Evolutionary conservation across 2,113 vertebrate species (phyloP).

Genomic region (Mionectes macconnelli): DNA sequence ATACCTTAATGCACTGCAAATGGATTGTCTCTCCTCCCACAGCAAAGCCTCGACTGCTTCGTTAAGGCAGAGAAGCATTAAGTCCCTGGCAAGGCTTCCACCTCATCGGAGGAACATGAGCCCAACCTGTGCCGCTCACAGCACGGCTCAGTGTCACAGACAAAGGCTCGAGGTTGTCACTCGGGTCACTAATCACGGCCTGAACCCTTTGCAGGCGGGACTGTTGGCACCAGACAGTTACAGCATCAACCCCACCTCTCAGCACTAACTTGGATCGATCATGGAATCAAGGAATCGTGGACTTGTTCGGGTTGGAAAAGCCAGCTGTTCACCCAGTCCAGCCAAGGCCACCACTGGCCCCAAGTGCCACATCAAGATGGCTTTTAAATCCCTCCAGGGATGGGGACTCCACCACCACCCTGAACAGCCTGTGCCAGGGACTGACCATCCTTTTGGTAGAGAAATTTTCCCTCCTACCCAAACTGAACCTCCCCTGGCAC

Average conservation of each 20-base stretch:
- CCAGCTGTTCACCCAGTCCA: not conserved
- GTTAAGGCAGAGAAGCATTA: not conserved
- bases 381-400: not conserved
- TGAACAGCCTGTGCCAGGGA: not conserved
- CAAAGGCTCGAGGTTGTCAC: not conserved
- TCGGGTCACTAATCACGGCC: not conserved
- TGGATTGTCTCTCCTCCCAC: not conserved
- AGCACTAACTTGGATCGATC: not conserved
- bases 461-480: not conserved
- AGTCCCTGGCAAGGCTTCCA: not conserved
- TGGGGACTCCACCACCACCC: not conserved
- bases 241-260: not conserved
- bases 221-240: not conserved
- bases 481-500: not conserved
- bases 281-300: not conserved
- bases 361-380: not conserved
- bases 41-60: not conserved
- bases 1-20: conserved; percentile 23
- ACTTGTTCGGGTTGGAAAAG: not conserved
- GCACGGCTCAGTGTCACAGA: accelerated
- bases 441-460: not conserved
- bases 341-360: not conserved
- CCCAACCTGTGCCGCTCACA: not conserved
- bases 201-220: not conserved
- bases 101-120: accelerated